Base-by-base conservation (phyloP, 2,888 invertebrate genomes). In the Antitype chi region DNA sequence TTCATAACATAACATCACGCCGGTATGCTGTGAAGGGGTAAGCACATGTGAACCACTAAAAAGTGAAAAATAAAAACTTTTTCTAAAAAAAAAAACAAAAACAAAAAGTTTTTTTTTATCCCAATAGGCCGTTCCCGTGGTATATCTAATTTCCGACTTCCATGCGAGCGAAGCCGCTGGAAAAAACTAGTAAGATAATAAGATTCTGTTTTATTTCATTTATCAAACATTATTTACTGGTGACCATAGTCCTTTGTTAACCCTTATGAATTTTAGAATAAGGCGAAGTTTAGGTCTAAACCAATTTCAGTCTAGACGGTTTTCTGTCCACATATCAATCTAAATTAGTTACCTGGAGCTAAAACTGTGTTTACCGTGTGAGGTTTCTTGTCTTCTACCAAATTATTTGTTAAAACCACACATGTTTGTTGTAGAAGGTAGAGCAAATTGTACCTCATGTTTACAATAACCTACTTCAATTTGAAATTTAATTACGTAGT, bases 241-340 rank as follows among this genome's bases (percentile, higher is more conserved):
- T 79, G 0, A n/a, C 23, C 25, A 38, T 8, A 23, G 25, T 53
- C 79, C 70, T 75, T 23, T n/a, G 28, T 71, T 79, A 60, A 68
- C 43, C 71, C 71, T 72, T 76, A 72, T 71, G 25, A 66, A 79
- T 76, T 74, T 76, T 64, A 52, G 7, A 86, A 57, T 43, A 53
- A 55, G 38, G 7, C 38, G 25, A n/a, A 43, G 57, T 57, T 38
- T 68, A 69, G 52, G 47, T 57, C 15, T 25, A 43, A 78, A 76
- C 70, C 38, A 63, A 78, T 85, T 73, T 17, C 2, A 62, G 86
- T 80, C 86, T 86, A 86, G 85, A 86, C 84, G 20, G 63, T 60
- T 68, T 47, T 38, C 66, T 69, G 57, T 66, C 60, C 69, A 84
- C 76, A 70, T 69, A 81, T 83, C 76, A 72, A 80, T 83, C 68